These are phyloP conservation scores for Gavia stellata DNA, from an alignment of 2,113 vertebrate species.

Conservation along the genomic window DNA sequence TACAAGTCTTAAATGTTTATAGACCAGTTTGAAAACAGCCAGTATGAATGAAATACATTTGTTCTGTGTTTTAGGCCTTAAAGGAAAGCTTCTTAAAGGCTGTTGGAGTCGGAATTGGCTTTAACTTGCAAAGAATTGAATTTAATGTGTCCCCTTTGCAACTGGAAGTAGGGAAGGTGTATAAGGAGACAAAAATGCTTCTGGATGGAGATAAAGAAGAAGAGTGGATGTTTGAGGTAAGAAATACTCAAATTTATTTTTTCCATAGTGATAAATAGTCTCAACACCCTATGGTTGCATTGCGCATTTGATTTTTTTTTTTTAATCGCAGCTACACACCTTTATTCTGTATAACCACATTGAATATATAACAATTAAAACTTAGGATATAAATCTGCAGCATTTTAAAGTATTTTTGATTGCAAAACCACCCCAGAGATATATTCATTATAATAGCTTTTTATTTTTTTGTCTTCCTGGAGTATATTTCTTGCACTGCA, in stretches of 20 bases:
- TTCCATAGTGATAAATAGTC: neutral
- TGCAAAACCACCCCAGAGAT: neutral
- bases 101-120: conserved; percentile 88
- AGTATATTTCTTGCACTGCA: neutral
- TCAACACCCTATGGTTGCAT: neutral
- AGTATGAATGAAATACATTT: neutral
- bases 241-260: neutral
- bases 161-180: conserved; percentile 74
- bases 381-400: neutral
- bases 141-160: conserved; percentile 82
- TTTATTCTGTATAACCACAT: neutral
- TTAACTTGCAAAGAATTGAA: conserved; percentile 90
- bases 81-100: conserved; percentile 99
- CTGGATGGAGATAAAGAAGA: conserved; percentile 84
- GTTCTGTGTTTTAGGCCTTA: conserved; percentile 76
- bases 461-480: neutral
- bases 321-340: neutral
- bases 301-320: neutral
- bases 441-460: neutral
- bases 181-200: conserved; percentile 84
- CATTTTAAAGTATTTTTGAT: neutral
- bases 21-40: neutral
- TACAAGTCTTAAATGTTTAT: neutral
- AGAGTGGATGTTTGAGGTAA: conserved; percentile 80
- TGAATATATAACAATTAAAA: neutral